Evolutionary conservation across 2,797 vertebrate genomes (phyloP).

Genomic region (Sebastiscus albofasciatus): DNA sequence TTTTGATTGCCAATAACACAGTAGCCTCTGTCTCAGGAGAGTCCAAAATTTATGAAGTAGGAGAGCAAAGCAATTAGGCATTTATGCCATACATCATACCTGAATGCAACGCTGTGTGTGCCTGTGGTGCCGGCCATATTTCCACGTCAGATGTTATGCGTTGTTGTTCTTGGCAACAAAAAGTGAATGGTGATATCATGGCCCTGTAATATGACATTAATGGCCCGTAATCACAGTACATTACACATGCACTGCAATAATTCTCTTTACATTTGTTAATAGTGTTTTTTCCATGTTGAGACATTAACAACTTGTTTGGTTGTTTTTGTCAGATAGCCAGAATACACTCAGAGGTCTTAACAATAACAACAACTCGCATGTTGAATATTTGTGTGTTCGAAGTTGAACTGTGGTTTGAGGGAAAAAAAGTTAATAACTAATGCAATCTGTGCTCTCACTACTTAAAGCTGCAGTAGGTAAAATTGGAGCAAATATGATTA

Average conservation of each 20-base stretch:
- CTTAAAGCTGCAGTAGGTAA: too few species aligned
- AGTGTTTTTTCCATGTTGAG: conserved; percentile 28
- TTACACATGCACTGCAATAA: conserved; percentile 56
- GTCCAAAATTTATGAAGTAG: conserved; percentile 53
- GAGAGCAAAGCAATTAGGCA: conserved; percentile 60
- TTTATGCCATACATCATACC: conserved; percentile 59
- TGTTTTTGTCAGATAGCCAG: conserved; percentile 53
- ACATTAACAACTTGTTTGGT: conserved; percentile 15
- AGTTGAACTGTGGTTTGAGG: conserved; percentile 25
- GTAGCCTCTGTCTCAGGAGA: conserved; percentile 54
- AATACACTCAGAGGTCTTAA: conserved; percentile 25
- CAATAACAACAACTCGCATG: conserved; percentile 28
- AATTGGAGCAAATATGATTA: too few species aligned
- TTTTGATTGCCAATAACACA: conserved; percentile 60
- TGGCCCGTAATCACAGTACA: conserved; percentile 64
- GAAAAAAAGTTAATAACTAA: conserved; percentile 40
- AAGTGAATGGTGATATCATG: conserved; percentile 57
- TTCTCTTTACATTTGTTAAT: conserved; percentile 46
- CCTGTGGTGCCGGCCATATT: conserved; percentile 53
- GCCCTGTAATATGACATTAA: conserved; percentile 62
- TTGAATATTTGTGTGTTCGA: conserved; percentile 17
- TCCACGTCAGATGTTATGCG: conserved; percentile 58
- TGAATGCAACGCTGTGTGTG: conserved; percentile 54
- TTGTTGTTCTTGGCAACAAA: conserved; percentile 67
- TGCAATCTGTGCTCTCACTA: conserved; percentile 5